Evolutionary conservation across 2,888 invertebrate genomes (phyloP).

Genomic region (Athalia cordata): DNA sequence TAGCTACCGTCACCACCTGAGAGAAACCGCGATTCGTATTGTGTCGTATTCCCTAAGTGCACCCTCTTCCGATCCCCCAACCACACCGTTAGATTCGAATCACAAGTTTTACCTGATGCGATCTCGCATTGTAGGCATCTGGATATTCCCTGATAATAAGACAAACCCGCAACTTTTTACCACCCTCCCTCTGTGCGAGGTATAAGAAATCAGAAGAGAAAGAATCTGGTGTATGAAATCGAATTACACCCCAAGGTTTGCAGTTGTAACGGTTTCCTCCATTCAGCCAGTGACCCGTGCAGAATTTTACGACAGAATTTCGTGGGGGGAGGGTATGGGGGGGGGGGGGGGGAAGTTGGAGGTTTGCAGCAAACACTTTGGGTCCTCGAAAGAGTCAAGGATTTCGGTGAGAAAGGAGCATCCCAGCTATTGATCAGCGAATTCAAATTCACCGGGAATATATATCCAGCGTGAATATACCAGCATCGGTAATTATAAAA

Average conservation of each 20-base stretch:
- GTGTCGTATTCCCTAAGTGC: conserved; percentile 61
- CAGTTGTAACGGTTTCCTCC: too few relatives aligned
- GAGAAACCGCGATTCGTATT: conserved; percentile 66
- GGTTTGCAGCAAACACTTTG: too few relatives aligned
- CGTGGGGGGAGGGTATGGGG: too few relatives aligned
- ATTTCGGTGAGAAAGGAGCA: too few relatives aligned
- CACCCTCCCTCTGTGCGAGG: too few relatives aligned
- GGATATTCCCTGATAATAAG: conserved; percentile 8
- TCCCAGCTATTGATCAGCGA: not conserved
- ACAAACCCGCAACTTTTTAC: conserved; percentile 1
- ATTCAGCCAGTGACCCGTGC: too few relatives aligned
- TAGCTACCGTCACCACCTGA: conserved; percentile 56
- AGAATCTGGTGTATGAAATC: too few relatives aligned
- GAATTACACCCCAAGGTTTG: too few relatives aligned
- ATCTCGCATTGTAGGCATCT: conserved; percentile 21
- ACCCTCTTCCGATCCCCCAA: conserved; percentile 30
- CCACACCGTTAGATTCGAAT: conserved; percentile 36
- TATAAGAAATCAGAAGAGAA: too few relatives aligned
- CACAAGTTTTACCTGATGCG: conserved; percentile 19
- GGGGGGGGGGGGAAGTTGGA: too few relatives aligned
- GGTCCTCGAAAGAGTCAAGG: too few relatives aligned
- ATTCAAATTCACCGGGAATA: conserved; percentile 3
- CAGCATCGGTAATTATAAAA: conserved; percentile 40
- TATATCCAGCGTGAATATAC: not conserved
- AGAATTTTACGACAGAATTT: too few relatives aligned